Evolutionary conservation across 2,888 invertebrate genomes (phyloP), one percentile per base, ranked within the genome.

Genomic region (Ashinkailepas kermadecensis): DNA sequence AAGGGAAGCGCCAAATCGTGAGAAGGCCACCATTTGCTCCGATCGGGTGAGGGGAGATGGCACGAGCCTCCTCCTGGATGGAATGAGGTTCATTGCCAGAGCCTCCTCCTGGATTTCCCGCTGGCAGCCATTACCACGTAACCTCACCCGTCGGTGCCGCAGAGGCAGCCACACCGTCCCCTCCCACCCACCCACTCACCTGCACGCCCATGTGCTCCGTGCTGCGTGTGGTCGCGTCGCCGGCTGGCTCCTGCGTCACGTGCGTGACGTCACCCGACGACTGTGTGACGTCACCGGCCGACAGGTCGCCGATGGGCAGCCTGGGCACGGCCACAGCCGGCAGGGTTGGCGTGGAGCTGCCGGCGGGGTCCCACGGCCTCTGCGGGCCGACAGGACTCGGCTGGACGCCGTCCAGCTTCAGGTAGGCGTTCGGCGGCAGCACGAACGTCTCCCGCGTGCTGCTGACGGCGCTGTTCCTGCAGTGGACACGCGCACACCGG

Each of bases 121-220:
- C 39, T 39, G 39, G 39, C 39, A 39, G 39, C 39, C 39, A 39
- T 39, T 4, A 39, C 39, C 39, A 39, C 39, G 39, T 39, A 39
- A 39, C 4, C 39, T 39, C 39, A 39, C 39, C 39, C 39, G 39
- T 39, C 39, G 39, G 2, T 39, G 39, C 39, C 39, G 39, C 39
- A 39, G 39, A 39, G 39, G 1, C 39, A 39, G 4, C 39, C 39
- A 39, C 39, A 4, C 39, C 39, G 39, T n/a, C 39, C 39, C 39
- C 39, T 39, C 39, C 39, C 39, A 39, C 39, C 39, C 39, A 4
- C 39, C 13, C 67, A 67, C 67, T 21, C 9, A 74, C 74, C 74
- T 74, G 74, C 8, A 74, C 74, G 15, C 54, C 74, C 74, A 74
- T 74, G 74, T 74, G 39, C 56, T 74, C 74, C 9, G 74, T 74